phyloP scores from a whole-genome alignment of 92 coral and sea anemone species.

The Meandrina meandrites region DNA sequence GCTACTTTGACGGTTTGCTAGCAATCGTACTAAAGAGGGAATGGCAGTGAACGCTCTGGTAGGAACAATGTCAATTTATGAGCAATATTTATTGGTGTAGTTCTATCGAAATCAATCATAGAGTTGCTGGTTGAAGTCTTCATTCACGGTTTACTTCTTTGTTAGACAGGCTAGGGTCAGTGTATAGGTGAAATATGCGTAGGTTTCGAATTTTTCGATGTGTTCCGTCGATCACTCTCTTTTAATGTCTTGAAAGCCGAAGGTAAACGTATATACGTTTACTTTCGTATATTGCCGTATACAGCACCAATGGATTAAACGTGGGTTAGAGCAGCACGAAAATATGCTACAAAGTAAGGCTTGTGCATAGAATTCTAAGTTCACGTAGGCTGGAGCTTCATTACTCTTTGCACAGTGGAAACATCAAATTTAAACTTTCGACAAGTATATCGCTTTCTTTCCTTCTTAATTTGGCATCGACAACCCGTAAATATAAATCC shows the following conservation, averaged over 20 bases:
- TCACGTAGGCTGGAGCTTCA: not conserved
- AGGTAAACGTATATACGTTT: not conserved
- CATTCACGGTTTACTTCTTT: too few species aligned
- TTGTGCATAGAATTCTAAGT: too few species aligned
- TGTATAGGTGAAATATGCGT: not conserved
- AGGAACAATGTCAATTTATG: not conserved
- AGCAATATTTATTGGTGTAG: not conserved
- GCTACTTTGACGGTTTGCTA: not conserved
- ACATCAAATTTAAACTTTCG: not conserved
- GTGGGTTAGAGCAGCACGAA: too few species aligned
- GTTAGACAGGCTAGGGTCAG: not conserved
- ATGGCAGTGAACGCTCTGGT: not conserved
- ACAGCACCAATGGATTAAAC: not conserved
- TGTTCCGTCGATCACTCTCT: not conserved
- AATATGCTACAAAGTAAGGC: not conserved
- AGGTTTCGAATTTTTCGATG: not conserved
- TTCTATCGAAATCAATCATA: not conserved
- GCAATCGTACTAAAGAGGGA: not conserved
- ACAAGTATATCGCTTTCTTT: not conserved
- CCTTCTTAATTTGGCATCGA: not conserved
- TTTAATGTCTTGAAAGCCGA: not conserved
- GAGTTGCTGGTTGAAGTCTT: not conserved
- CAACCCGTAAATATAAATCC: too few species aligned
- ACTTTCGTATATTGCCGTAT: too few species aligned
- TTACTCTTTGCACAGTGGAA: not conserved